These are phyloP conservation scores for Gastracanthus pulcherrimus DNA, from an alignment of 2,888 invertebrate species.

Conservation along the genomic window DNA sequence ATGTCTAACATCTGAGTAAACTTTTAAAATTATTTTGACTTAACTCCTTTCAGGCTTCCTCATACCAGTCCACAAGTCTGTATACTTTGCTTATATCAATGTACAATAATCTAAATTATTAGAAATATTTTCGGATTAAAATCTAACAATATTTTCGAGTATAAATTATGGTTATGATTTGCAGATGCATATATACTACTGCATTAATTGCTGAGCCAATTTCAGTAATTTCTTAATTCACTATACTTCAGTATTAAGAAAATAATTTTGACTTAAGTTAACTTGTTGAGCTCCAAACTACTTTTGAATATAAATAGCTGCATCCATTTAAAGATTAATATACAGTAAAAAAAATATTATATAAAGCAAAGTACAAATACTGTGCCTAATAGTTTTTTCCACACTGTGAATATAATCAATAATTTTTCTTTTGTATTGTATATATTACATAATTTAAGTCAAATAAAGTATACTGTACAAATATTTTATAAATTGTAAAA, in stretches of 20 bases:
- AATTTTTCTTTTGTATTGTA: not conserved
- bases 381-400: not conserved
- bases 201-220: not conserved
- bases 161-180: not conserved
- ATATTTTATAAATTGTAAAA: slow-evolving; percentile 23
- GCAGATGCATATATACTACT: not conserved
- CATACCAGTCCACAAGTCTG: slow-evolving; percentile 29
- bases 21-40: slow-evolving; percentile 57
- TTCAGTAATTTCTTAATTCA: not conserved
- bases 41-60: slow-evolving; percentile 21
- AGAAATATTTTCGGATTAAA: slow-evolving; percentile 66
- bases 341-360: not conserved
- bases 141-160: slow-evolving; percentile 59
- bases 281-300: not conserved
- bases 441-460: slow-evolving; percentile 17
- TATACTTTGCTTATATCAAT: not conserved
- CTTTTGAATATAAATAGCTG: not conserved
- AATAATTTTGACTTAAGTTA: not conserved
- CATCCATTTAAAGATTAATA: not conserved
- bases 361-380: slow-evolving; percentile 14
- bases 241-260: not conserved
- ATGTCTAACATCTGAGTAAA: slow-evolving; percentile 48
- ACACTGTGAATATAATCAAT: not conserved
- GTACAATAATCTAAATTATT: slow-evolving; percentile 37
- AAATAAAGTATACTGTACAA: slow-evolving; percentile 31